Evolutionary conservation across 64 coral and sea anemone species (phyloP).

Genomic region (Montipora sp.): DNA sequence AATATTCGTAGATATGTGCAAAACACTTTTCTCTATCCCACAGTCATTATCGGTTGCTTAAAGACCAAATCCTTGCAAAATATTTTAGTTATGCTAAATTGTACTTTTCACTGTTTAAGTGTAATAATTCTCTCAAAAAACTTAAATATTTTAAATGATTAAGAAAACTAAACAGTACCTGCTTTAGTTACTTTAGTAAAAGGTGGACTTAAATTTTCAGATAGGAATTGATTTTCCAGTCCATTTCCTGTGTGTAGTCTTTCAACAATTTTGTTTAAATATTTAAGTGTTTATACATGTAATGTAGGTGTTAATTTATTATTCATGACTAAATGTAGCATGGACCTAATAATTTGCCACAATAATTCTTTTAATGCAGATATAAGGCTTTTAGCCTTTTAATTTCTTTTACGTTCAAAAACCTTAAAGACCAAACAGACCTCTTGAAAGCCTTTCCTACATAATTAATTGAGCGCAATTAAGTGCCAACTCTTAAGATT

Average conservation of each 20-base stretch:
- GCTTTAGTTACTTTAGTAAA: neutral
- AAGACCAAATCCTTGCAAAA: too few relatives aligned
- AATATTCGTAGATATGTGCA: too few relatives aligned
- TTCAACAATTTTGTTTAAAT: conserved; percentile 1
- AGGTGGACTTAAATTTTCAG: neutral
- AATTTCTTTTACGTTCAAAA: neutral
- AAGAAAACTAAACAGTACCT: neutral
- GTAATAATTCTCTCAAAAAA: neutral
- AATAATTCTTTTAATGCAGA: neutral
- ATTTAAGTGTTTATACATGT: neutral
- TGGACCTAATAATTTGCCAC: neutral
- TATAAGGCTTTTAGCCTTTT: neutral
- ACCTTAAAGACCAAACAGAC: neutral
- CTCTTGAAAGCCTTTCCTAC: neutral
- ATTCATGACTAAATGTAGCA: neutral
- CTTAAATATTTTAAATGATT: neutral
- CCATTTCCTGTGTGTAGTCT: neutral
- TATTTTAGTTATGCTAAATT: neutral
- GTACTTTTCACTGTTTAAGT: neutral
- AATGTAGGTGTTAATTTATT: neutral
- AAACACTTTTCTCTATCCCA: too few relatives aligned
- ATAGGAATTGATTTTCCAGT: neutral
- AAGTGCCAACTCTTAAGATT: neutral
- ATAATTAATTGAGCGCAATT: neutral
- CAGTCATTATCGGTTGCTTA: too few relatives aligned